phyloP scores from a whole-genome alignment of 2,888 invertebrate genomes.

The Molorchus minor region DNA sequence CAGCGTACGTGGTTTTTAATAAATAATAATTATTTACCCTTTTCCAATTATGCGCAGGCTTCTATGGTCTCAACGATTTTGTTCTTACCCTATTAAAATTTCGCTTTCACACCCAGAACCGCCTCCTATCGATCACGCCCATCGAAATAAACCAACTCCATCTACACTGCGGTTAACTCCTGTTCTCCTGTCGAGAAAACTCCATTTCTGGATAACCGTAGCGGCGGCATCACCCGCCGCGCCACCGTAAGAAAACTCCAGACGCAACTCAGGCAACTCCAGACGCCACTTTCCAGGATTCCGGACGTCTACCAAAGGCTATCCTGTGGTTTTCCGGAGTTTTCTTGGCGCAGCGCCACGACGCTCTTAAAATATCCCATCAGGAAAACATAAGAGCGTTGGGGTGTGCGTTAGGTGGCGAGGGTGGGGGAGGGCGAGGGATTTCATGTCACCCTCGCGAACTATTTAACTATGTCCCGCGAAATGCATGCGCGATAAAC shows the following conservation, averaged over 20 bases:
- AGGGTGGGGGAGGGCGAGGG: too few relatives aligned
- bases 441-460: too few relatives aligned
- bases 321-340: background rate
- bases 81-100: too few relatives aligned
- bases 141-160: too few relatives aligned
- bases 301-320: background rate
- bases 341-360: background rate
- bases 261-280: background rate
- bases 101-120: too few relatives aligned
- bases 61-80: too few relatives aligned
- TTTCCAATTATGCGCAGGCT: too few relatives aligned
- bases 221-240: background rate
- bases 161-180: background rate
- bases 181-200: background rate
- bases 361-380: background rate
- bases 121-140: too few relatives aligned
- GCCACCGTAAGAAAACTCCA: background rate
- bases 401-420: background rate
- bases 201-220: conserved; percentile 1
- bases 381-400: background rate
- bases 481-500: too few relatives aligned
- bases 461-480: too few relatives aligned
- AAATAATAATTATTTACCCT: too few relatives aligned
- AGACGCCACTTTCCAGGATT: background rate
- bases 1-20: too few relatives aligned